Base-by-base conservation (phyloP, 2,888 invertebrate species). In the Cyclophora albipunctata region DNA sequence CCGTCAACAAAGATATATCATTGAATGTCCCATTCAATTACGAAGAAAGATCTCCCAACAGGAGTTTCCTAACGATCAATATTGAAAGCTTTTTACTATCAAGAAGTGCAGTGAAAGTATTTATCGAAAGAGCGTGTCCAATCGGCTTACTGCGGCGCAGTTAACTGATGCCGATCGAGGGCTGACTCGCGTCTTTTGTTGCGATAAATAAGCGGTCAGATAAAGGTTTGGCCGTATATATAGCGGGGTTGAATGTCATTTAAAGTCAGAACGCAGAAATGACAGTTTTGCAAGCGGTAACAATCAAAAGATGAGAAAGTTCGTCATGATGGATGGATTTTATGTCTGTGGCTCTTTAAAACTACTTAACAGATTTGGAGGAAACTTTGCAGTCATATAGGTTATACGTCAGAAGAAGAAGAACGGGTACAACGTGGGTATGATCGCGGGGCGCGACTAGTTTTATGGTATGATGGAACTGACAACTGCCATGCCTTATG, bases 121-220 rank as follows among this genome's bases (percentile, higher is more conserved):
- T 55, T 47, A 56, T 58, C 51, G 50, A 58, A 45, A 55, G 56
- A 60, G 56, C 61, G 55, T 59, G 57, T 59, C 51, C 50, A 59
- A 60, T 62, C 61, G 58, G 63, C 64, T 63, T 60, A 64, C 40
- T 45, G 54, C 42, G 53, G 49, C 54, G 59, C 55, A 54, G 59
- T 50, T 46, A 49, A 47, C 54, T 50, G 42, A 43, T 43, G 43
- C 43, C 34, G 43, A 43, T 43, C 49, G 53, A 34, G 51, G 57
- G 59, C 53, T 57, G 56, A 52, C 52, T 50, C 45, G 44, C 42
- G 51, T 47, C 45, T 50, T 58, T 53, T 55, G 57, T 55, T 42
- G 50, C 47, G 51, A 52, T 47, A 54, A 54, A 43, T 43, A 43
- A 43, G 43, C 43, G 43, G 43, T 43, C 43, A 43, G 20, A 34